A percentile compares a stretch with the other conserved stretches of the same genome.
These are phyloP conservation scores for Dolichopus griseipennis DNA, from an alignment of 2,888 invertebrate genomes.

Conservation along the genomic window DNA sequence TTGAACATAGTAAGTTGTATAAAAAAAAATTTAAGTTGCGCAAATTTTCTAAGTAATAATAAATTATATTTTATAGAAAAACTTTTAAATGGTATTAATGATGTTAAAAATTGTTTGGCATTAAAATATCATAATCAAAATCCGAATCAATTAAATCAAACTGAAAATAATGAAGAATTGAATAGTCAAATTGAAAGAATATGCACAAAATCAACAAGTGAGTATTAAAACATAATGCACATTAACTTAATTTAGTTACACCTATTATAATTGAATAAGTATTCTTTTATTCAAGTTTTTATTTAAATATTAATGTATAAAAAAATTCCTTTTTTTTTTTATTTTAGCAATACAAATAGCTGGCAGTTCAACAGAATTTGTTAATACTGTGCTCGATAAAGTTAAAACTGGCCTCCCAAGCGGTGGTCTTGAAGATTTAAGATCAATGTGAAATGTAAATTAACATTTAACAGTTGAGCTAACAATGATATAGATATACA, in stretches of 20 bases:
- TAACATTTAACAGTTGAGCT: neutral
- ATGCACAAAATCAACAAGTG: conserved; percentile 62
- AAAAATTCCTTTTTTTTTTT: neutral
- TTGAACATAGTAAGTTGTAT: conserved; percentile 77
- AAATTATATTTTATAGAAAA: conserved; percentile 55
- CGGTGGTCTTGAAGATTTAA: conserved; percentile 66
- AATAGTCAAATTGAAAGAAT: conserved; percentile 62
- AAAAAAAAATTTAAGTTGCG: neutral
- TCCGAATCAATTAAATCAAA: neutral
- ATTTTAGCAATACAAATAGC: conserved; percentile 70
- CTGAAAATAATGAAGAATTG: conserved; percentile 54
- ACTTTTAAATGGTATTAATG: conserved; percentile 65
- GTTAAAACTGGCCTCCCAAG: conserved; percentile 69
- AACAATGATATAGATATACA: too few relatives aligned
- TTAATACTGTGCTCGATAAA: conserved; percentile 83
- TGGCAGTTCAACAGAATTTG: conserved; percentile 86
- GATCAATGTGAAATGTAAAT: conserved; percentile 6
- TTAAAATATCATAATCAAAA: conserved; percentile 48
- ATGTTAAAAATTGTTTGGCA: conserved; percentile 65
- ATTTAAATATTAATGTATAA: conserved; percentile 28
- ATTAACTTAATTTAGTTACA: neutral
- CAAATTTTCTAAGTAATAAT: neutral
- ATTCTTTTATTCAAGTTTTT: conserved; percentile 27
- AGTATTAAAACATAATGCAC: conserved; percentile 39
- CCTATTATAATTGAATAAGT: neutral